Evolutionary conservation across 1,140 invertebrate genomes (phyloP).

Genomic region (Macrotrachela quadricornifera): DNA sequence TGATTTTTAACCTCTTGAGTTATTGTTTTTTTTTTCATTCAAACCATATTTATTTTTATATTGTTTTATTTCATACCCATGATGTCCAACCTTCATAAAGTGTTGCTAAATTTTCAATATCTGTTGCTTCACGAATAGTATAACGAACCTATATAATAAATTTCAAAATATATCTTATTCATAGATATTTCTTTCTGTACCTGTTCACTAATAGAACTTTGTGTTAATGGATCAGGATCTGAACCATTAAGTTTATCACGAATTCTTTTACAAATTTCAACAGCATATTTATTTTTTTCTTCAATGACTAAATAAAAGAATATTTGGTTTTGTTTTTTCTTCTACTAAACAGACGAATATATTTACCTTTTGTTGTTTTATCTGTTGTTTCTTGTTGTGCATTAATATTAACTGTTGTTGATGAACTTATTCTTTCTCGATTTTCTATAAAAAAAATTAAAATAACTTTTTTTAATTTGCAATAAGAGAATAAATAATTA

Average conservation of each 20-base stretch:
- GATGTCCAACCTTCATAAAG: conserved; percentile 98
- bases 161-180: not conserved
- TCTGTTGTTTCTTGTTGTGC: not conserved
- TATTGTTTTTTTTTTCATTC: too few relatives aligned
- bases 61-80: conserved; percentile 52
- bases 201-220: conserved; percentile 50
- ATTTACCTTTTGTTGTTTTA: not conserved
- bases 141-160: conserved; percentile 53
- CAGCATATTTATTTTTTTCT: conserved; percentile 64
- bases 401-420: conserved; percentile 37
- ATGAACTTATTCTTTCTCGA: too few relatives aligned
- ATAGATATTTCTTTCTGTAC: conserved; percentile 27
- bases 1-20: too few relatives aligned
- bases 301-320: conserved; percentile 32
- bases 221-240: conserved; percentile 52
- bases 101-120: conserved; percentile 69
- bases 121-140: conserved; percentile 73
- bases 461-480: too few relatives aligned
- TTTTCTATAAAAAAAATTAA: too few relatives aligned
- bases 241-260: conserved; percentile 75
- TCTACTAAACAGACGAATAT: not conserved
- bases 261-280: conserved; percentile 73
- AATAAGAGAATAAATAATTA: too few relatives aligned
- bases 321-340: conserved; percentile 6
- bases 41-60: too few relatives aligned